Percentiles rank a stretch among this genome's conserved stretches.
Conservation (phyloP, 2,888 invertebrate genomes). For the Hemaris fuciformis region DNA sequence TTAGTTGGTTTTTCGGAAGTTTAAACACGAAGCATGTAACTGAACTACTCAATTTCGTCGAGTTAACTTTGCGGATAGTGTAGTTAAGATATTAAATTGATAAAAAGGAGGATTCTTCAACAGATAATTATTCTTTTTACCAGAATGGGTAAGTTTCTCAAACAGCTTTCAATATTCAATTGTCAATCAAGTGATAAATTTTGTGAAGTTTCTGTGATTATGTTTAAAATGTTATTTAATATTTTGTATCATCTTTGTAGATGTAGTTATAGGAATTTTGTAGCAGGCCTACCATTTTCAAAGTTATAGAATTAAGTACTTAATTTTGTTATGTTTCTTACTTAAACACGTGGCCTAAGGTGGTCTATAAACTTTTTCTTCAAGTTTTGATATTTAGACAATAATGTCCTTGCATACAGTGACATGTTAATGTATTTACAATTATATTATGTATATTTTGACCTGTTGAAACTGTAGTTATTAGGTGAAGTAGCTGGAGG, state of each 20-base stretch:
- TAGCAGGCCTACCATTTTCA: not conserved
- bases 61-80: no score
- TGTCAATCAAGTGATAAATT: not conserved
- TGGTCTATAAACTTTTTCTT: not conserved
- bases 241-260: not conserved
- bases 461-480: conserved; percentile 5
- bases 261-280: not conserved
- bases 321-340: not conserved
- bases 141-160: no score
- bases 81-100: no score
- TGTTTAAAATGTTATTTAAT: not conserved
- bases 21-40: no score
- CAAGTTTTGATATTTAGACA: not conserved
- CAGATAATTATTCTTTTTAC: no score
- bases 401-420: not conserved
- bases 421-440: conserved; percentile 2
- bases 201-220: not conserved
- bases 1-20: no score
- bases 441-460: not conserved
- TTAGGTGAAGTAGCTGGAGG: conserved; percentile 5
- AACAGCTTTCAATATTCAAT: no score
- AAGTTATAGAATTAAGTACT: not conserved
- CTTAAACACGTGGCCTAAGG: not conserved
- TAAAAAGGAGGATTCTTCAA: no score
- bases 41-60: no score